A percentile compares a stretch with the other conserved stretches of the same genome.
Evolutionary conservation across 2,113 vertebrate species (phyloP).

Genomic region (Callaeas wilsoni): DNA sequence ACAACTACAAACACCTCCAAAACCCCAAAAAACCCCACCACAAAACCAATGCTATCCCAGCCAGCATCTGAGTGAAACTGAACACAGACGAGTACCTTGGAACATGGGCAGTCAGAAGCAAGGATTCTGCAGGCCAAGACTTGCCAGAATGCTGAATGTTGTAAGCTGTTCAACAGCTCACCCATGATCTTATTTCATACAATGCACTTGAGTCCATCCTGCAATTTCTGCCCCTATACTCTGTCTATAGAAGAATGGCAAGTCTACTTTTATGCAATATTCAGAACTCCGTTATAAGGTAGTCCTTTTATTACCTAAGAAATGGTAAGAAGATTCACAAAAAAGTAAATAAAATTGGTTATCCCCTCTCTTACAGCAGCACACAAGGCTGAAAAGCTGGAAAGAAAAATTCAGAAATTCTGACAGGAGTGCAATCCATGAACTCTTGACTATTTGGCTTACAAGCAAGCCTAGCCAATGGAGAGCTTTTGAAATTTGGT

Average conservation of each 20-base stretch:
- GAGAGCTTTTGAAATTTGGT: not conserved
- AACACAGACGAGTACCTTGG: not conserved
- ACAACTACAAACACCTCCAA: no score
- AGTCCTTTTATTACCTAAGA: not conserved
- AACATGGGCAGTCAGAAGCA: not conserved
- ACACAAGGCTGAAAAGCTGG: not conserved
- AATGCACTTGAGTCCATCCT: not conserved
- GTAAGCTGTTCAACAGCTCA: not conserved
- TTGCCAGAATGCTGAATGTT: not conserved
- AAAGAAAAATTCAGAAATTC: not conserved
- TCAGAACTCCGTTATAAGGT: not conserved
- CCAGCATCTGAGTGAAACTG: not conserved
- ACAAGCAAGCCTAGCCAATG: not conserved
- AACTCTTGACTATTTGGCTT: not conserved
- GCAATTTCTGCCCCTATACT: not conserved
- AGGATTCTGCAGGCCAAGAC: not conserved
- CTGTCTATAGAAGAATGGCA: not conserved
- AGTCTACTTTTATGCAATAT: not conserved
- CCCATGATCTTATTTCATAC: not conserved
- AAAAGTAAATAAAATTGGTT: not conserved
- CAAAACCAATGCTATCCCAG: not conserved
- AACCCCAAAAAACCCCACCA: no score
- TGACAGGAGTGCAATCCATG: not conserved
- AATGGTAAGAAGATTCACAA: not conserved
- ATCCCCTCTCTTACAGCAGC: not conserved